A percentile compares a stretch with the other conserved stretches of the same genome.
Evolutionary conservation across 2,113 vertebrate species (phyloP).

Genomic region (Trematomus loennbergii): DNA sequence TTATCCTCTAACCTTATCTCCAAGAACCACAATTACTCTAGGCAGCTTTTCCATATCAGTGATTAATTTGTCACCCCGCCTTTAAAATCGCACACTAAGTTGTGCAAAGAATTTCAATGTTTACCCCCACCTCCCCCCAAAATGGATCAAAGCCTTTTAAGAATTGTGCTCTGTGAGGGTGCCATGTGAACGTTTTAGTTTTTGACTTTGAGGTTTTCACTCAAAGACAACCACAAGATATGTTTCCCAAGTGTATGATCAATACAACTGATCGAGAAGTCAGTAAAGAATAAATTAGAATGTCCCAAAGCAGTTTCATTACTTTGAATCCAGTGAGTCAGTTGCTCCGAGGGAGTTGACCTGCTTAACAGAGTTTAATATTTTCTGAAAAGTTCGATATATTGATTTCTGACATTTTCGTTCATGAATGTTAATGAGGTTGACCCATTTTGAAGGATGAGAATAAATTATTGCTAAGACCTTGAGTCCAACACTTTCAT

Average conservation of each 20-base stretch:
- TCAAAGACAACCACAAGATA: not conserved
- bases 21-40: conserved; percentile 46
- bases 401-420: conserved; percentile 14
- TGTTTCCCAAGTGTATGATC: conserved; percentile 9
- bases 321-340: conserved; percentile 4
- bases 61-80: conserved; percentile 53
- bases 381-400: not conserved
- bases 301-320: not conserved
- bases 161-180: not conserved
- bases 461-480: not conserved
- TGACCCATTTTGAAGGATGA: conserved; percentile 5
- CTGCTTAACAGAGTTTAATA: conserved; percentile 16
- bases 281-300: conserved; percentile 27
- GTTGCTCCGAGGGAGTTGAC: not conserved
- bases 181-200: not conserved
- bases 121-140: not conserved
- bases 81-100: conserved; percentile 49
- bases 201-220: conserved; percentile 1
- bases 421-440: conserved; percentile 25
- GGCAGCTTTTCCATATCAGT: conserved; percentile 53
- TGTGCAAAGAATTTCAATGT: conserved; percentile 35
- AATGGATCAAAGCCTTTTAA: conserved; percentile 17
- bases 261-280: not conserved
- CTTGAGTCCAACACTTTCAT: not conserved
- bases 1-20: conserved; percentile 61